Evolutionary conservation across 1,140 invertebrate species (phyloP), one percentile per base, ranked within the genome.

Genomic region (Brachionus paranguensis): DNA sequence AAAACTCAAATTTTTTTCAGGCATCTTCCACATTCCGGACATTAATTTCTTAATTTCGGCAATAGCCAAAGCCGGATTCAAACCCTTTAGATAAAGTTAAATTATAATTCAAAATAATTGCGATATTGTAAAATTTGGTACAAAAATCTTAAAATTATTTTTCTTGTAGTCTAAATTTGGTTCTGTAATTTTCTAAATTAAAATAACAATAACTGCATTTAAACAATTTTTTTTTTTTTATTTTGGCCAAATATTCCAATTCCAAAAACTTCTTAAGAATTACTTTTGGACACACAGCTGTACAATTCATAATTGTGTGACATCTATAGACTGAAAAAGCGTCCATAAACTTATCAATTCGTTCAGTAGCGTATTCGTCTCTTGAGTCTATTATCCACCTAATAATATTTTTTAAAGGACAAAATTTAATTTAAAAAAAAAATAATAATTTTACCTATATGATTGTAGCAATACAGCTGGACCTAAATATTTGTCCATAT

Each of bases 221-320:
- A 29, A 29, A 3, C 6, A 29, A 85, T 29, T 7, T 84, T 86
- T 84, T n/a, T 43, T 45, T 45, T 47, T 20, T 29, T 29, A 17
- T 37, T 37, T 7, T 37, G 33, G 33, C 2, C 33, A 37, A 7
- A 37, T 37, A 3, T 37, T 1, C 4, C 6, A 37, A 37, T 37
- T 7, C 33, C 0, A 37, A 37, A 37, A 37, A 7, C 7, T 76
- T 50, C 27, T 50, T 50, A 14, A 76, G 10, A 5, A 24, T 29
- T 88, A 94, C 94, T 91, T 99, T 99, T 2, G 97, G 97, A 90
- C 97, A 99, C 41, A 95, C 96, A 86, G 93, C 93, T 1, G 96
- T 97, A 90, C 97, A 99, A 89, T 99, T 99, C 94, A 98, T 96
- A 88, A 99, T 99, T 8, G 96, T 98, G 88, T 99, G 97, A 88